Evolutionary conservation across 1,140 invertebrate genomes (phyloP).

Genomic region (Argopecten irradians): DNA sequence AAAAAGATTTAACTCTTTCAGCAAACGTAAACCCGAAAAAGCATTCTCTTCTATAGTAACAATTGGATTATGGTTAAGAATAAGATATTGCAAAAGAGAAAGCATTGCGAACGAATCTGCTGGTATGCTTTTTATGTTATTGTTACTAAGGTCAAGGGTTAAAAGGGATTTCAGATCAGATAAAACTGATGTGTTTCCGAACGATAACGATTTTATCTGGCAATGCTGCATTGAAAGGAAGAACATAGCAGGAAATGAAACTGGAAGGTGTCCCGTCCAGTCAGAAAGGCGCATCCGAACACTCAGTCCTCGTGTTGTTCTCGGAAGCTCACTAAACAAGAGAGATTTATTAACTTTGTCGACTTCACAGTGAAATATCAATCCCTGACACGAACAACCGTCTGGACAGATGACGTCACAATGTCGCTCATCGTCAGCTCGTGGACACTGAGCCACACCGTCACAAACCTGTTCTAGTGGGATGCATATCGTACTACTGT

Average conservation of each 20-base stretch:
- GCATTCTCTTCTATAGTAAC: neutral
- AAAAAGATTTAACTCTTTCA: neutral
- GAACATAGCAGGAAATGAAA: neutral
- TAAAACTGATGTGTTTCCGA: neutral
- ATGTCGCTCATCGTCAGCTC: neutral
- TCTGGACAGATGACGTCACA: slow-evolving; percentile 10
- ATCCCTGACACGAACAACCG: neutral
- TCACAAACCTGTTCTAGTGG: slow-evolving; percentile 44
- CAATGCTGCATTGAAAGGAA: neutral
- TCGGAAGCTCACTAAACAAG: neutral
- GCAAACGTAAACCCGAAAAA: neutral
- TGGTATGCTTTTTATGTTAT: neutral
- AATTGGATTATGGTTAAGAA: neutral
- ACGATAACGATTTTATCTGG: neutral
- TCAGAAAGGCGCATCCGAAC: neutral
- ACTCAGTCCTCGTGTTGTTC: neutral
- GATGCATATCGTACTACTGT: slow-evolving; percentile 25
- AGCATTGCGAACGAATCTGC: neutral
- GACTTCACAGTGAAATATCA: neutral
- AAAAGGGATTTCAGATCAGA: neutral
- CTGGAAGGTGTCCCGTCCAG: neutral
- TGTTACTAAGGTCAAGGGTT: neutral
- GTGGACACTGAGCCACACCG: slow-evolving; percentile 12
- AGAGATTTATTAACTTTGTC: neutral
- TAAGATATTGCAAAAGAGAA: neutral